These are phyloP conservation scores for Entomobrya multifasciata DNA, from an alignment of 2,888 invertebrate species.

Conservation along the genomic window DNA sequence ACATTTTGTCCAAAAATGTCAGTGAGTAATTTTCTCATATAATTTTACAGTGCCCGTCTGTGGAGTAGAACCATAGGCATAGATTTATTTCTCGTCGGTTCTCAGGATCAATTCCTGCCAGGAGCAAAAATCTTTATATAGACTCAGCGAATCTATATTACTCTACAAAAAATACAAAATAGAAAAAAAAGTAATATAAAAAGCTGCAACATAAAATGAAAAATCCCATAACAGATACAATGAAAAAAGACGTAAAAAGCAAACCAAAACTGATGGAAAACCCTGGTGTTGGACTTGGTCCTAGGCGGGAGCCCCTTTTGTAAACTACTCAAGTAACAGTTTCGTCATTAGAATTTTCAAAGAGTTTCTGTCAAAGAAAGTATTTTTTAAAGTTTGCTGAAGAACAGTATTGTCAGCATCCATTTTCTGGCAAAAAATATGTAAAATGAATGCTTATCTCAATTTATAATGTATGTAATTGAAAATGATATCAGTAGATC, in stretches of 20 bases:
- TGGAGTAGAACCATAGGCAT: slow-evolving; percentile 62
- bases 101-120: slow-evolving; percentile 60
- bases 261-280: slow-evolving; percentile 72
- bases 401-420: too few species aligned
- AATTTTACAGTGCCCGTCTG: slow-evolving; percentile 69
- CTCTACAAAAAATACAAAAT: slow-evolving; percentile 64
- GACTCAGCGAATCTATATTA: slow-evolving; percentile 67
- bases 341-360: slow-evolving; percentile 7
- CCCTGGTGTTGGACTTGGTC: slow-evolving; percentile 48
- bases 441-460: too few species aligned
- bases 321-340: neutral
- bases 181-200: slow-evolving; percentile 74
- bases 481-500: too few species aligned
- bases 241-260: slow-evolving; percentile 70
- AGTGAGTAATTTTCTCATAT: slow-evolving; percentile 39
- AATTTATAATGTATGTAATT: too few species aligned
- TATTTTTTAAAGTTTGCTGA: too few species aligned
- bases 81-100: slow-evolving; percentile 47
- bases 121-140: slow-evolving; percentile 71
- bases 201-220: slow-evolving; percentile 68
- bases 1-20: slow-evolving; percentile 34
- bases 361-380: too few species aligned
- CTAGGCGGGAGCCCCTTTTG: slow-evolving; percentile 69
- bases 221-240: slow-evolving; percentile 73
- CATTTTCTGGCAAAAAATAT: too few species aligned